phyloP scores from a whole-genome alignment of 2,888 invertebrate genomes.

The Allygus modestus region DNA sequence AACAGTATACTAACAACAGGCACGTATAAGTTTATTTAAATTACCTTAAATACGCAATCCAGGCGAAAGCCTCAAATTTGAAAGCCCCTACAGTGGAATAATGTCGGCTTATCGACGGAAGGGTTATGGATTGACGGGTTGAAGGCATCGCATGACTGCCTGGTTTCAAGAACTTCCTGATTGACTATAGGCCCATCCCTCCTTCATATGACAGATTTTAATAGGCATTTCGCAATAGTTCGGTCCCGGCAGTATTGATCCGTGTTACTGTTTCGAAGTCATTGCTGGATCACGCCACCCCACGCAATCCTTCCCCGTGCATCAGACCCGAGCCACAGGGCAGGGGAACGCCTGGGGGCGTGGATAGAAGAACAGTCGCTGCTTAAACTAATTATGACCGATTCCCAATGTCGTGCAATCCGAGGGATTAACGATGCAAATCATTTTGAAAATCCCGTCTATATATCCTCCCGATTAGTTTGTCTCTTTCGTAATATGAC shows the following conservation, averaged over 20 bases:
- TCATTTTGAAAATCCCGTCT: no score
- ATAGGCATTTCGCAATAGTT: constrained; percentile 41
- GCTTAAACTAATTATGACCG: no score
- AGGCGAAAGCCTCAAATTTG: neutral
- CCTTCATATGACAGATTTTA: constrained; percentile 51
- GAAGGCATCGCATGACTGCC: constrained; percentile 29
- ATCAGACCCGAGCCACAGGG: no score
- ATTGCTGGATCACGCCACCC: constrained; percentile 19
- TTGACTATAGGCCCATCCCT: constrained; percentile 40
- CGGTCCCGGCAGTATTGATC: constrained; percentile 18
- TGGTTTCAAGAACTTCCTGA: constrained; percentile 34
- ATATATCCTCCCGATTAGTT: no score
- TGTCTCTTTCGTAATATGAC: no score
- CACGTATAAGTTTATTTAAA: no score
- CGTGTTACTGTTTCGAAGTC: neutral
- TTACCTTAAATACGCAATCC: neutral
- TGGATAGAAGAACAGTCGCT: no score
- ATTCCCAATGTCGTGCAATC: no score
- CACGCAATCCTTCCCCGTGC: no score
- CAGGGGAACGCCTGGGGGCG: neutral
- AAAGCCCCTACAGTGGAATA: neutral
- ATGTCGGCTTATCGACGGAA: neutral
- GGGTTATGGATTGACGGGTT: neutral
- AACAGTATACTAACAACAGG: no score
- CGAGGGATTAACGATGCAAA: no score